These are phyloP conservation scores for Calameuta idolon DNA, from an alignment of 2,888 invertebrate species.

Conservation along the genomic window DNA sequence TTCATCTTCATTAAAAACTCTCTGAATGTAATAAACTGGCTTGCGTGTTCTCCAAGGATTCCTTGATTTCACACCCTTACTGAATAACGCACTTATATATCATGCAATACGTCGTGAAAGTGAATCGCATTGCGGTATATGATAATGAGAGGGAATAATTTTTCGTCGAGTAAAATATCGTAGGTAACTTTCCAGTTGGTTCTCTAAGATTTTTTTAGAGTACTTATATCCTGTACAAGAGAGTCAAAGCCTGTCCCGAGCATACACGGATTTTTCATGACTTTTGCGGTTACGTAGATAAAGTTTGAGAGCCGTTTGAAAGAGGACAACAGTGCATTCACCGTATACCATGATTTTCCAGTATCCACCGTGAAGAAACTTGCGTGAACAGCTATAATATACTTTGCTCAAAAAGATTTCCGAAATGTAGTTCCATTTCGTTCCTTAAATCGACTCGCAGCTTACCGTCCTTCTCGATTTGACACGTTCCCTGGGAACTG, in stretches of 20 bases:
- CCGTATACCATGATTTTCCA: neutral
- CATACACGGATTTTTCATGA: neutral
- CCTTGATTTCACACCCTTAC: neutral
- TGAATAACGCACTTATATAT: neutral
- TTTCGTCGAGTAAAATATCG: neutral
- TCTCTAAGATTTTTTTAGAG: neutral
- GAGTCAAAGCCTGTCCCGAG: neutral
- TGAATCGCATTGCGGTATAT: conserved; percentile 7
- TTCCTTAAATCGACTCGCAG: neutral
- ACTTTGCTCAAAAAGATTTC: neutral
- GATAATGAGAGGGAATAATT: neutral
- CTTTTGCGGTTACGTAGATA: neutral
- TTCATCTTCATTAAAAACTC: neutral
- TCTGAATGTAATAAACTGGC: neutral
- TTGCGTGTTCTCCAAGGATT: neutral
- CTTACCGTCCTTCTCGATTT: neutral
- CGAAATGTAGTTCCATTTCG: neutral
- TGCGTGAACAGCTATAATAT: neutral
- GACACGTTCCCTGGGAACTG: neutral
- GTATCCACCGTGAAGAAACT: neutral
- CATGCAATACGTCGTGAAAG: neutral
- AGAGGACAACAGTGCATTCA: neutral
- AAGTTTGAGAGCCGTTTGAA: neutral
- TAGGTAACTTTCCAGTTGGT: neutral
- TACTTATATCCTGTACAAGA: neutral